Base-by-base conservation (phyloP, 2,797 vertebrate genomes). In the Erpetoichthys calabaricus region DNA sequence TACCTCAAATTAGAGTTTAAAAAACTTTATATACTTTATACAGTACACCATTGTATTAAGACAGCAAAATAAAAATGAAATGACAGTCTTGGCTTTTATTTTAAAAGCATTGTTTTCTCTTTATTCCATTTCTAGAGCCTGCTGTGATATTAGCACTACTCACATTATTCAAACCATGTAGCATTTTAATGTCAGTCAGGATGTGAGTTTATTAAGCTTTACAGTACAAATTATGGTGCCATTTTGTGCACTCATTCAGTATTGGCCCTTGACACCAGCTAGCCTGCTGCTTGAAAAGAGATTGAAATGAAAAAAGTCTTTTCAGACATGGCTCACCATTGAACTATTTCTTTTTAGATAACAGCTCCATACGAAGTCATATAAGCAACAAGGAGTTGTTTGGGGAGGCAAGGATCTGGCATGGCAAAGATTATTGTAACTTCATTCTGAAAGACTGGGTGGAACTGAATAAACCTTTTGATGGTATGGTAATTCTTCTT, bases 321-420 rank as follows among this genome's bases (percentile, higher is more conserved):
- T 51, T 51, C 41, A 9, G 41, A 9, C 50, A 6, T 51, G 50
- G 5, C 5, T 51, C 25, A 25, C 25, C 25, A 25, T 25, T 25
- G 25, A 25, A 25, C 25, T 25, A 25, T 7, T 6, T 61, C 51
- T 56, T 55, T 44, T 0, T 25, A 73, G 67, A 78, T 57, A 65
- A 62, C 5, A 63, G 65, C 59, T 79, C 70, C 52, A 62, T 64
- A 55, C 45, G 53, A 63, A 69, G 73, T 47, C 65, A 72, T 57
- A 70, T 73, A 45, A 66, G 70, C 66, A 75, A 73, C 62, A 68
- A 71, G 61, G 75, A 80, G 63, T 57, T 74, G 54, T 76, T 62
- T 58, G 70, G 68, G 70, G 73, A 74, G 63, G 66, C 70, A 2
- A 9, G 56, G 49, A 68, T 68, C 63, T 70, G 66, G 71, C 71